Evolutionary conservation across 35 echinoderm and acorn worm genomes (phyloP).

Genomic region (Eucidaris tribuloides): DNA sequence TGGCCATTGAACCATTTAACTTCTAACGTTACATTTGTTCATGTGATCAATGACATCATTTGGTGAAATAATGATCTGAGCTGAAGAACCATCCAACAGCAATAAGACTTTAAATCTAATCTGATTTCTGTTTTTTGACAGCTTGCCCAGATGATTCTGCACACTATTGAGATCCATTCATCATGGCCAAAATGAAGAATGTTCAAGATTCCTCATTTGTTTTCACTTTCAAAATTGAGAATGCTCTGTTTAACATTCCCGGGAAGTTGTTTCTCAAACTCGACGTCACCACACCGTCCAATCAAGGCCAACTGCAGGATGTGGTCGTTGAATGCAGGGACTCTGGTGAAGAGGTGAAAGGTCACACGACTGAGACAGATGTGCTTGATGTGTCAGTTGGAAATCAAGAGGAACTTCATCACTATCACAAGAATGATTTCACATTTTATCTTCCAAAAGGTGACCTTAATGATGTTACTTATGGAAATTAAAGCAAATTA

Average conservation of each 20-base stretch:
- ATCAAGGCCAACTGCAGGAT: not conserved
- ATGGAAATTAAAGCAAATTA: not conserved
- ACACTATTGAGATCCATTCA: too few relatives aligned
- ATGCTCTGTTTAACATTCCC: not conserved
- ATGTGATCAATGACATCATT: too few relatives aligned
- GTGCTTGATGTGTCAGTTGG: not conserved
- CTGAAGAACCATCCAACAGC: too few relatives aligned
- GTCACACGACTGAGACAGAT: not conserved
- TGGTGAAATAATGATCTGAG: too few relatives aligned
- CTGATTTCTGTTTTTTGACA: too few relatives aligned
- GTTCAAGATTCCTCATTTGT: not conserved
- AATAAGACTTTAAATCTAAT: too few relatives aligned
- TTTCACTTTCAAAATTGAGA: not conserved
- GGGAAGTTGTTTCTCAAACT: not conserved
- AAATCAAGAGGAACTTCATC: not conserved
- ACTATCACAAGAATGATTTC: not conserved
- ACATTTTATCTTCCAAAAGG: conserved; percentile 18
- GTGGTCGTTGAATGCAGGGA: not conserved
- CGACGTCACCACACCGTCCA: not conserved
- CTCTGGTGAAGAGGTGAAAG: conserved; percentile 1
- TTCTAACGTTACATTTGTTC: too few relatives aligned
- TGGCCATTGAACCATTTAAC: too few relatives aligned
- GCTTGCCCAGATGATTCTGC: too few relatives aligned
- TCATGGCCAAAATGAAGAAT: not conserved
- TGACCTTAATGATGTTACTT: not conserved